phyloP scores from a whole-genome alignment of 2,797 vertebrate genomes.

The Xenops minutus region DNA sequence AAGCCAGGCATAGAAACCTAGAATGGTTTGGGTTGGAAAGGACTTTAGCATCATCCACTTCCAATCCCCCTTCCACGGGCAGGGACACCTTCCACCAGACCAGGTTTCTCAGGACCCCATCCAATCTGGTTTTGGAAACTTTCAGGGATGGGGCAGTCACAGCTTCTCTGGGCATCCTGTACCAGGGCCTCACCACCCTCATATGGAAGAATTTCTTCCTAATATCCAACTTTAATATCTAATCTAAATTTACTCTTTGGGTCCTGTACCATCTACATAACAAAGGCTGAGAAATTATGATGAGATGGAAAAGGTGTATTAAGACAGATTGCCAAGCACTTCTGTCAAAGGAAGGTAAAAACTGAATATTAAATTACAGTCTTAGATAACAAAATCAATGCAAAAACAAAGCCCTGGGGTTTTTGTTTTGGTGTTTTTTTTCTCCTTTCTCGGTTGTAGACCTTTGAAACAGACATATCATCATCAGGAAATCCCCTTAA shows the following conservation, averaged over 20 bases:
- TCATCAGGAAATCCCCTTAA: neutral
- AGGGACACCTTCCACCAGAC: neutral
- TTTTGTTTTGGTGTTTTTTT: neutral
- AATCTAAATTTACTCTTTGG: neutral
- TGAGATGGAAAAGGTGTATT: neutral
- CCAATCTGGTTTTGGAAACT: neutral
- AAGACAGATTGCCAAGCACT: neutral
- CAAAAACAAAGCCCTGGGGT: neutral
- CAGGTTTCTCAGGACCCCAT: neutral
- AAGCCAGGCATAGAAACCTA: neutral
- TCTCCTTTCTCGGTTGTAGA: neutral
- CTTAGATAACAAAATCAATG: neutral
- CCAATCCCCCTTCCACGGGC: neutral
- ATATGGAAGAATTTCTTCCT: neutral
- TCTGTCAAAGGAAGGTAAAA: neutral
- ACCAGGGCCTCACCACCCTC: accelerated
- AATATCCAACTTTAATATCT: neutral
- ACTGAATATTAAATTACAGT: neutral
- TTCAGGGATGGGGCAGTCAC: neutral
- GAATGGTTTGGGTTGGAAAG: neutral
- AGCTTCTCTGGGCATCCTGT: neutral
- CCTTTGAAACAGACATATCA: neutral
- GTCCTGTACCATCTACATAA: neutral
- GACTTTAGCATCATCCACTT: neutral
- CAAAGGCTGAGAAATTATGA: neutral